A percentile compares a stretch with the other conserved stretches of the same genome.
Evolutionary conservation across 2,888 invertebrate genomes (phyloP).

Genomic region (Amblyjoppa proteus): DNA sequence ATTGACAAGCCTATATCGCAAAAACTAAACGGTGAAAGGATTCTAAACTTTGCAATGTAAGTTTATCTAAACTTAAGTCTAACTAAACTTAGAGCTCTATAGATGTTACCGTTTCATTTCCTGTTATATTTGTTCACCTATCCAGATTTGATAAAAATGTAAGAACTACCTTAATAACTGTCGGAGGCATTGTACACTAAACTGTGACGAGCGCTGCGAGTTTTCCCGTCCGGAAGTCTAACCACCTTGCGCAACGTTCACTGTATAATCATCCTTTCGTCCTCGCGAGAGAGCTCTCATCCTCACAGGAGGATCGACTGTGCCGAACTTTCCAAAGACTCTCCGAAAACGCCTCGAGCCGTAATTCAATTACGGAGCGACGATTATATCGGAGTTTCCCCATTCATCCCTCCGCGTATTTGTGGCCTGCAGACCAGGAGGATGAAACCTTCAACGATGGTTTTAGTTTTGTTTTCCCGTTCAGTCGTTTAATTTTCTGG

Average conservation of each 20-base stretch:
- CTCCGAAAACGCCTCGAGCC: conserved; percentile 47
- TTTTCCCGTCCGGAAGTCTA: conserved; percentile 58
- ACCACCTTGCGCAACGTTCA: conserved; percentile 37
- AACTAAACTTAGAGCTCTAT: no score
- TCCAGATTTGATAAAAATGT: no score
- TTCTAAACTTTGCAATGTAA: no score
- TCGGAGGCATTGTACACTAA: conserved; percentile 42
- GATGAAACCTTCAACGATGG: conserved; percentile 25
- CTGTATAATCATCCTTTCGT: conserved; percentile 53
- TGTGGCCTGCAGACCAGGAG: not conserved
- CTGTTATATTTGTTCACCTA: no score
- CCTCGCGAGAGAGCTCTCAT: conserved; percentile 18
- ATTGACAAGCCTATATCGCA: no score
- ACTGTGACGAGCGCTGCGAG: conserved; percentile 57
- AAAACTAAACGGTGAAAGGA: no score
- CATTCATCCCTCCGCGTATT: conserved; percentile 15
- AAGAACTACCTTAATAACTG: conserved; percentile 21
- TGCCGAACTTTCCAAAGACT: conserved; percentile 37
- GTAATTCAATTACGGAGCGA: conserved; percentile 59
- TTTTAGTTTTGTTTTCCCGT: conserved; percentile 24
- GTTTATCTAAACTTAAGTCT: no score
- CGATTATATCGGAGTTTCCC: conserved; percentile 42
- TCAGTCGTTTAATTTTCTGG: conserved; percentile 57
- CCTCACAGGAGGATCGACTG: conserved; percentile 20
- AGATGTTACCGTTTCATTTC: no score